Conservation (phyloP, 2,797 vertebrate species). For the Takifugu rubripes region DNA sequence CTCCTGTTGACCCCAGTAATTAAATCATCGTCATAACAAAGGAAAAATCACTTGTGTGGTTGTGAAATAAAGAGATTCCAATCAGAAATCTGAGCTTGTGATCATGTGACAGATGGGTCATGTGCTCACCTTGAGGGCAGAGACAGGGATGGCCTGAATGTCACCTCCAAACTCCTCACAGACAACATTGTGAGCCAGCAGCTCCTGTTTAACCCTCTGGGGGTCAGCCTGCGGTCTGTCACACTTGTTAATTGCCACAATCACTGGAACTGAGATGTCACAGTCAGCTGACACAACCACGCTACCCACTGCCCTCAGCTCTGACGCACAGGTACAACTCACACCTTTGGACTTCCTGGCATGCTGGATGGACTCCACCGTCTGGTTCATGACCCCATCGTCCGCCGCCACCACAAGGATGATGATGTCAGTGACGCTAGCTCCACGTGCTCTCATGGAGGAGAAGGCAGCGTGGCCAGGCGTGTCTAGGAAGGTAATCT, state of each 20-base stretch:
- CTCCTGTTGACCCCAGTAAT: no score
- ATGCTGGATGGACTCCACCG: constrained; percentile 89
- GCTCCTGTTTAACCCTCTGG: constrained; percentile 82
- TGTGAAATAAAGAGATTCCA: no score
- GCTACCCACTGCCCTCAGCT: background rate
- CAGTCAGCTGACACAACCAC: no score
- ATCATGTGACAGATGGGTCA: background rate
- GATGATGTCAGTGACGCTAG: constrained; percentile 87
- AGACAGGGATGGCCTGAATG: constrained; percentile 87
- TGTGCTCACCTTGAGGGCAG: constrained; percentile 84
- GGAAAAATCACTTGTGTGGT: no score
- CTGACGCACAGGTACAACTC: background rate
- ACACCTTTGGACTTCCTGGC: constrained; percentile 84
- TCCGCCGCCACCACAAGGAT: constrained; percentile 93
- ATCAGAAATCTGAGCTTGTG: no score
- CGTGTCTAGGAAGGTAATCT: constrained; percentile 94
- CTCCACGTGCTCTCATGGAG: constrained; percentile 89
- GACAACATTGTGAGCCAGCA: constrained; percentile 83
- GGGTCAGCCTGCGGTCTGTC: constrained; percentile 87
- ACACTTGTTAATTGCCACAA: constrained; percentile 95
- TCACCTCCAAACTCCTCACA: constrained; percentile 94
- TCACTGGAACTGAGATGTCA: constrained; percentile 69
- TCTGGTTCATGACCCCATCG: constrained; percentile 95
- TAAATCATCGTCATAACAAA: no score
- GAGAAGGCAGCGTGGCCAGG: constrained; percentile 96